phyloP scores from a whole-genome alignment of 2,888 invertebrate species.

The Orgyia antiqua region DNA sequence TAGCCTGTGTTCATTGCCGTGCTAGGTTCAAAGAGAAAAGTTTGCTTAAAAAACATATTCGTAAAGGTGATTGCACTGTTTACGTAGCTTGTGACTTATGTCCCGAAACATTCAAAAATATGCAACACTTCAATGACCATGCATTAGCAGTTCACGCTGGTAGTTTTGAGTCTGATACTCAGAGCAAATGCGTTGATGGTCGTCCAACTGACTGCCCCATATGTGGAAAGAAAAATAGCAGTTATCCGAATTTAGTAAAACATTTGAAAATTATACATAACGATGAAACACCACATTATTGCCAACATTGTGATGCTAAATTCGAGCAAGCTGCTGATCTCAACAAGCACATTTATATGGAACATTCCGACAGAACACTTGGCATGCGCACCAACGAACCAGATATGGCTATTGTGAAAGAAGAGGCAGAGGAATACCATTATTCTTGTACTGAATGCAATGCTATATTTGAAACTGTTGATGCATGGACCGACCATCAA shows the following conservation, averaged over 20 bases:
- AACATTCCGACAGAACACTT: conserved; percentile 70
- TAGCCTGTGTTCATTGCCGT: conserved; percentile 66
- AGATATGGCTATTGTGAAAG: conserved; percentile 67
- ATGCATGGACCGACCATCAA: conserved; percentile 78
- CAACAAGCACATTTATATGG: conserved; percentile 78
- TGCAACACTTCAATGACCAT: conserved; percentile 72
- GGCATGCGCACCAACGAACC: conserved; percentile 45
- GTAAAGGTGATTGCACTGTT: conserved; percentile 78
- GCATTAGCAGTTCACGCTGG: conserved; percentile 65
- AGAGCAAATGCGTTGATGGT: conserved; percentile 64
- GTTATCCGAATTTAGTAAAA: conserved; percentile 76
- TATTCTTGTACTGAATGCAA: conserved; percentile 81
- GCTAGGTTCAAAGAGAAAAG: conserved; percentile 63
- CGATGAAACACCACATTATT: conserved; percentile 73
- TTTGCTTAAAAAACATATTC: conserved; percentile 67
- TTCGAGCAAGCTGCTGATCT: conserved; percentile 75
- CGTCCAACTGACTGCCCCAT: conserved; percentile 73
- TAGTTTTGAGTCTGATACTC: conserved; percentile 58
- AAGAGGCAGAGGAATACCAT: conserved; percentile 72
- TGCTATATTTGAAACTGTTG: conserved; percentile 74
- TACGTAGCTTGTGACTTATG: conserved; percentile 76
- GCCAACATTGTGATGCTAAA: conserved; percentile 78
- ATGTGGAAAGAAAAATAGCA: conserved; percentile 75
- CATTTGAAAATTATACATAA: conserved; percentile 74
- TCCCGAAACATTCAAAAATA: conserved; percentile 56